A percentile compares a stretch with the other conserved stretches of the same genome.
phyloP scores from a whole-genome alignment of 2,113 vertebrate species.

The Platichthys stellatus region DNA sequence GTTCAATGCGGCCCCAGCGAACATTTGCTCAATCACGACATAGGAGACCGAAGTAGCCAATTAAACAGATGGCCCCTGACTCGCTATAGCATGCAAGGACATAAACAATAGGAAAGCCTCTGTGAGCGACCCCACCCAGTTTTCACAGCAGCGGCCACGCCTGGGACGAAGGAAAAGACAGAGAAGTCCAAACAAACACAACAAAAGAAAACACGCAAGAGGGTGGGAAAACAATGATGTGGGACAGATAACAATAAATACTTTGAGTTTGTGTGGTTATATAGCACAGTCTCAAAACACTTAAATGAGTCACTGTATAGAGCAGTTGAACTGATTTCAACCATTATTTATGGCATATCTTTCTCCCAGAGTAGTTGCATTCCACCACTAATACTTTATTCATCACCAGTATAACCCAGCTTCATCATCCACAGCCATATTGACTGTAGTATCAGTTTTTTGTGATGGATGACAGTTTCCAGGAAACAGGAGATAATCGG shows the following conservation, averaged over 20 bases:
- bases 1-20: slow-evolving; percentile 43
- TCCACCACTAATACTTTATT: neutral
- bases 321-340: neutral
- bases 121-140: slow-evolving; percentile 50
- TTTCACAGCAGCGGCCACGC: slow-evolving; percentile 39
- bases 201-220: slow-evolving; percentile 48
- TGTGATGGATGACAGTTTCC: neutral
- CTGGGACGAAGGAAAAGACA: slow-evolving; percentile 44
- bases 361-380: neutral
- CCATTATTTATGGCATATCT: neutral
- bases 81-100: slow-evolving; percentile 40
- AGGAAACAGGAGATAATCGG: neutral
- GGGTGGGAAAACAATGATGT: slow-evolving; percentile 22
- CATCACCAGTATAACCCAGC: neutral
- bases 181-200: slow-evolving; percentile 53
- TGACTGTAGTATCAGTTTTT: neutral
- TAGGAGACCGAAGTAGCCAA: slow-evolving; percentile 58
- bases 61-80: slow-evolving; percentile 69
- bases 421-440: neutral
- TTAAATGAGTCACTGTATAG: neutral
- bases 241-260: slow-evolving; percentile 28
- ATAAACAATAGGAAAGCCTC: slow-evolving; percentile 64
- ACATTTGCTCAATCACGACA: slow-evolving; percentile 71
- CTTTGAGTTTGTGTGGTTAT: neutral
- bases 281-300: neutral